Conservation (phyloP, 2,797 vertebrate species). For the Rallus crepitans region DNA sequence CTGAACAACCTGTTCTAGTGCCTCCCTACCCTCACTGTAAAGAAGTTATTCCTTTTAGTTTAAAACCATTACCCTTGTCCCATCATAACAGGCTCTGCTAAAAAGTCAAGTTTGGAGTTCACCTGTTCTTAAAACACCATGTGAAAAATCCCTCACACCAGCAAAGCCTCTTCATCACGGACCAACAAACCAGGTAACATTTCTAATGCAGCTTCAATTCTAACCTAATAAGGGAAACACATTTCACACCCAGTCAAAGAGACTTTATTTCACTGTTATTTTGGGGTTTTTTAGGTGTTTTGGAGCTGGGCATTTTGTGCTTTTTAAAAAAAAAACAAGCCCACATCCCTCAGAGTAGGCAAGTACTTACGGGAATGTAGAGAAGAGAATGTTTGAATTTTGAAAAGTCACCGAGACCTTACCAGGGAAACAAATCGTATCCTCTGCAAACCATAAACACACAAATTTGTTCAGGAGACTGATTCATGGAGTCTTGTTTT, state of each 20-base stretch:
- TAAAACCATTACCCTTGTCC: not conserved
- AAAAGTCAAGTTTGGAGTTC: not conserved
- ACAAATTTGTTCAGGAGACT: not conserved
- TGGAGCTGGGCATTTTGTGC: not conserved
- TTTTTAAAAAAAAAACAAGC: no score
- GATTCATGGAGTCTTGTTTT: not conserved
- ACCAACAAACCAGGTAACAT: not conserved
- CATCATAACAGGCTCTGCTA: not conserved
- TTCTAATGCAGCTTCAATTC: not conserved
- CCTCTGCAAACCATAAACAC: not conserved
- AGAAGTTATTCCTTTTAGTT: not conserved
- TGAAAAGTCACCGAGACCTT: not conserved
- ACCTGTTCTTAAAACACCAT: not conserved
- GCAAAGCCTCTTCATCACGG: not conserved
- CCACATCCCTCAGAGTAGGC: not conserved
- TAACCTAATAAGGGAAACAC: not conserved
- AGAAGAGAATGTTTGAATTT: not conserved
- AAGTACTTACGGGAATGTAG: not conserved
- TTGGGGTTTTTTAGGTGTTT: not conserved
- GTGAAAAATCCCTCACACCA: not conserved
- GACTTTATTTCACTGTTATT: not conserved
- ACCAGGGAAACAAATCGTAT: not conserved
- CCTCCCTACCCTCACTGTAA: rapidly evolving
- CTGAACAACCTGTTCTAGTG: not conserved
- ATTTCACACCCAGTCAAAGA: not conserved